Evolutionary conservation across 1,140 invertebrate genomes (phyloP).

Genomic region (Drosophila pseudoobscura): DNA sequence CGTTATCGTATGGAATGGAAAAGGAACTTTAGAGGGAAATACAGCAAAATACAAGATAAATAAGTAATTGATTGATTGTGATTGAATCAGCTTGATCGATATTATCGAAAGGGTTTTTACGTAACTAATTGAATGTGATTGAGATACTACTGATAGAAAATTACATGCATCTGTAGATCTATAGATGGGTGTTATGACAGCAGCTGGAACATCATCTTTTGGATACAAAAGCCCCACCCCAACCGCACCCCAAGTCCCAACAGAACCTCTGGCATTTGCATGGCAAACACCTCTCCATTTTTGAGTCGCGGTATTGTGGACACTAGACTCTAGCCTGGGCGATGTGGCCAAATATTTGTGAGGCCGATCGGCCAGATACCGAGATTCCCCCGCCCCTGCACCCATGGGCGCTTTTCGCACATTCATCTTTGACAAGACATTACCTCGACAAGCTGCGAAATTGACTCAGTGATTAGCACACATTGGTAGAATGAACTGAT

Average conservation of each 20-base stretch:
- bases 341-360: conserved; percentile 55
- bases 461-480: conserved; percentile 66
- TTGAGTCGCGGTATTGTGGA: conserved; percentile 3
- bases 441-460: conserved; percentile 58
- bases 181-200: neutral
- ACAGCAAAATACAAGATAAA: too few relatives aligned
- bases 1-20: too few relatives aligned
- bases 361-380: conserved; percentile 51
- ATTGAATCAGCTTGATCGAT: too few relatives aligned
- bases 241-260: conserved; percentile 24
- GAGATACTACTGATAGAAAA: too few relatives aligned
- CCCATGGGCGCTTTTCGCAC: conserved; percentile 30
- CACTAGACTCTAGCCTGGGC: conserved; percentile 7
- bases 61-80: too few relatives aligned
- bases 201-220: neutral
- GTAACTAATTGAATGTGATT: too few relatives aligned
- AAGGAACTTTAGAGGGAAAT: too few relatives aligned
- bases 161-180: neutral
- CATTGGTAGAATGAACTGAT: conserved; percentile 2
- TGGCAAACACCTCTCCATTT: conserved; percentile 27
- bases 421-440: conserved; percentile 34
- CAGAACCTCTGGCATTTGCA: conserved; percentile 35
- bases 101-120: too few relatives aligned
- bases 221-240: too few relatives aligned
- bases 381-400: neutral